phyloP scores from a whole-genome alignment of 2,797 vertebrate genomes.

The Hephaestus fuliginosus region DNA sequence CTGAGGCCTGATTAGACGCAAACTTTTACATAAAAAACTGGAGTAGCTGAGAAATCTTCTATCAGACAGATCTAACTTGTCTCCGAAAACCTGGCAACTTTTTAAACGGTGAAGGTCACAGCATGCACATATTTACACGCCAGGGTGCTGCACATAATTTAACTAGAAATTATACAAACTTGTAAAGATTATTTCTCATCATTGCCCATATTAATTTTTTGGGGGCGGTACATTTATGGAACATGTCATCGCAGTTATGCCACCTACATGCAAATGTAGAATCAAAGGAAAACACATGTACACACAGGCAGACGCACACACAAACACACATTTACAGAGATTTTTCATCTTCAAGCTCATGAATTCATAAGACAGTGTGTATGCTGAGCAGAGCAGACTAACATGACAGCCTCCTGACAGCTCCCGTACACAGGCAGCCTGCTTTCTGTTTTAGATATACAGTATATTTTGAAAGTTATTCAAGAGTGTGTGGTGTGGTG shows the following conservation, averaged over 20 bases:
- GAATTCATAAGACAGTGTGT: conserved; percentile 77
- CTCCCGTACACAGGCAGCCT: conserved; percentile 74
- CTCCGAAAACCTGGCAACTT: conserved; percentile 14
- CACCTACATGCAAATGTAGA: conserved; percentile 51
- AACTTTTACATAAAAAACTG: conserved; percentile 48
- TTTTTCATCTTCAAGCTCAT: conserved; percentile 76
- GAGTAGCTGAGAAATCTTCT: conserved; percentile 19
- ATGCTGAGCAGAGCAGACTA: conserved; percentile 67
- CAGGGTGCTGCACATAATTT: not conserved
- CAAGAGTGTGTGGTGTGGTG: conserved; percentile 49
- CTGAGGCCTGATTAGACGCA: conserved; percentile 66
- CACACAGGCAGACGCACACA: conserved; percentile 31
- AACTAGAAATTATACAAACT: conserved; percentile 4
- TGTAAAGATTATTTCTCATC: conserved; percentile 30
- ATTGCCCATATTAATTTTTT: conserved; percentile 8
- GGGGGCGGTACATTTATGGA: conserved; percentile 12
- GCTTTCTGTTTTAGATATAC: conserved; percentile 75
- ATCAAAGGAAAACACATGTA: conserved; percentile 62
- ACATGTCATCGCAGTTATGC: conserved; percentile 39
- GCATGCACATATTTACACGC: not conserved
- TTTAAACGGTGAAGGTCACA: conserved; percentile 29
- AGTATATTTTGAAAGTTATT: conserved; percentile 79
- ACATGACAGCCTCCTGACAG: conserved; percentile 85
- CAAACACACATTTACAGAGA: conserved; percentile 43
- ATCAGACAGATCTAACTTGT: not conserved